Percentiles rank a stretch among this genome's conserved stretches.
Evolutionary conservation across 2,888 invertebrate species (phyloP).

Genomic region (Furcula furcula): DNA sequence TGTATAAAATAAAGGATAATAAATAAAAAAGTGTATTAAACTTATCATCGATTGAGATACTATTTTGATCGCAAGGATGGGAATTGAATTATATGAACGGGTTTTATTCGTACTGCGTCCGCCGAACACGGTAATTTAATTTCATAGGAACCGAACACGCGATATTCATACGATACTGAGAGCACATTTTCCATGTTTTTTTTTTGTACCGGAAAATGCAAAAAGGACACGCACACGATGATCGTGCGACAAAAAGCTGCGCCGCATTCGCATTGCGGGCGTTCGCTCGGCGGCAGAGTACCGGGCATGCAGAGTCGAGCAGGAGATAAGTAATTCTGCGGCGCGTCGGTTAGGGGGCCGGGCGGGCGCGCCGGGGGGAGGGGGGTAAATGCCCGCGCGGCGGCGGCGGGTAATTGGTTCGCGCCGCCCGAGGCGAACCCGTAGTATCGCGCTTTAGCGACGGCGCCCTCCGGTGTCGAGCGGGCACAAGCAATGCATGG

Average conservation of each 20-base stretch:
- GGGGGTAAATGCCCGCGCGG: slow-evolving; percentile 75
- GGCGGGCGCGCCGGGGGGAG: slow-evolving; percentile 43
- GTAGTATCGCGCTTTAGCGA: slow-evolving; percentile 81
- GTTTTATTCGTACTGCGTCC: background rate
- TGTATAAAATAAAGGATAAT: no score
- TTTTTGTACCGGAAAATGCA: slow-evolving; percentile 21
- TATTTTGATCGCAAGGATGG: no score
- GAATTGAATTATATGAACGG: no score
- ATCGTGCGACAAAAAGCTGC: slow-evolving; percentile 46
- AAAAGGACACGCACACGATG: slow-evolving; percentile 36
- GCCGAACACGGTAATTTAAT: background rate
- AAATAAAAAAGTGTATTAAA: no score
- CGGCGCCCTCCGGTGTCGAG: slow-evolving; percentile 80
- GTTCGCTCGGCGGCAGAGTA: slow-evolving; percentile 72
- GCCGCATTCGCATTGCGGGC: slow-evolving; percentile 71
- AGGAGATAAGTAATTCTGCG: slow-evolving; percentile 69
- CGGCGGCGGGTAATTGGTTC: slow-evolving; percentile 80
- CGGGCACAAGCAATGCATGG: slow-evolving; percentile 44
- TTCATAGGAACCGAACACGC: background rate
- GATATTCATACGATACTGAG: background rate
- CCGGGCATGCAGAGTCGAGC: slow-evolving; percentile 57
- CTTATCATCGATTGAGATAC: no score
- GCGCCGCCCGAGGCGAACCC: slow-evolving; percentile 81
- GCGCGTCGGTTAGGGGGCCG: slow-evolving; percentile 37
- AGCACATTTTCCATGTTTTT: slow-evolving; percentile 1